Evolutionary conservation across 2,797 vertebrate species (phyloP), one percentile per base, ranked within the genome.

Genomic region (Tenualosa ilisha): DNA sequence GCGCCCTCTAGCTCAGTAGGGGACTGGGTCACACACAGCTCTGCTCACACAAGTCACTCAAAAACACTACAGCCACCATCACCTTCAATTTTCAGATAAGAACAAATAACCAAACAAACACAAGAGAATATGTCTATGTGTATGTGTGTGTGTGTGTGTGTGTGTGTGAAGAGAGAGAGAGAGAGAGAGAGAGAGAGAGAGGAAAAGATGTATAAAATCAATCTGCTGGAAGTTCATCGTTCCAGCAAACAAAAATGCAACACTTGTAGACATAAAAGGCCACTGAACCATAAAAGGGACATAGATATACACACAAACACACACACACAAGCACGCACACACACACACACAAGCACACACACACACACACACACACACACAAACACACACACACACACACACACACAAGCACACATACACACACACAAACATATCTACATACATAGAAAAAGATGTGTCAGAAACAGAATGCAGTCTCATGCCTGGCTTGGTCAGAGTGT

Each of bases 381-480:
- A 37, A 11, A 72, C 56, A 68, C 82, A 68, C 7, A 68, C 63
- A 68, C 24, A 65, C n/a, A 63, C 61, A 68, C 12, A 72, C 51
- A 63, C 26, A 31, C 31, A 31, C 31, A 31, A 0, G 1, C 31
- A 31, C 31, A 31, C 31, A 31, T 1, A 31, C 24, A 72, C 31
- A 72, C 12, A 26, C 26, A 26, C 12, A 37, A 11, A 72, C 56
- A 68, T 56, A 89, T 89, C 89, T 92, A 89, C 89, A 86, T 87
- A 83, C 87, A 91, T 89, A 91, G 91, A 93, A 89, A 93, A 83
- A 91, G 83, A 93, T 92, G 93, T 86, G 87, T 88, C 87, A 86
- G 87, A 93, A 65, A 86, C 85, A 87, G 4, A 46, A 31, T 31
- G 86, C 89, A 65, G 86, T 88, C 84, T 92, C 94, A 95, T 94